Percentiles rank a stretch among this genome's conserved stretches.
These are phyloP conservation scores for Sebastes glaucus DNA, from an alignment of 2,797 vertebrate genomes.

Conservation along the genomic window DNA sequence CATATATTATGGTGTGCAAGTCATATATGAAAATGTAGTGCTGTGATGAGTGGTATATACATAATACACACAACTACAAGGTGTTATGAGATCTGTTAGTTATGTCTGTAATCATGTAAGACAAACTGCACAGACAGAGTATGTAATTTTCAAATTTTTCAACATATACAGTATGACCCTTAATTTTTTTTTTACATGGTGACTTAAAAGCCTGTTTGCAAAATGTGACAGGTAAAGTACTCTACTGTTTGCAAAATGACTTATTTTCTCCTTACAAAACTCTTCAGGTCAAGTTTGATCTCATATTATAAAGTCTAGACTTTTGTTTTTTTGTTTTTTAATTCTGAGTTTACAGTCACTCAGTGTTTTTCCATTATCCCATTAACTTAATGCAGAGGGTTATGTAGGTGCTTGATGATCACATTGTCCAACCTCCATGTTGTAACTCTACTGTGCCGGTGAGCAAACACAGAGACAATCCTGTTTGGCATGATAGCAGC, in stretches of 20 bases:
- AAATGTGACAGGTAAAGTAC: not conserved
- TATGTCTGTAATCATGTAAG: not conserved
- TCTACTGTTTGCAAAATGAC: not conserved
- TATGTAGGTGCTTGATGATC: slow-evolving; percentile 5
- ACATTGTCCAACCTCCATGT: not conserved
- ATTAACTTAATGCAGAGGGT: slow-evolving; percentile 10
- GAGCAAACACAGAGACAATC: slow-evolving; percentile 11
- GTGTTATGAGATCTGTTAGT: not conserved
- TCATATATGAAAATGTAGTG: not conserved
- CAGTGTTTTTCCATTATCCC: not conserved
- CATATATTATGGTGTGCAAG: not conserved
- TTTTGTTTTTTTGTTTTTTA: not conserved
- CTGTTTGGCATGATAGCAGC: slow-evolving; percentile 2
- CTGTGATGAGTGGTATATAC: not conserved
- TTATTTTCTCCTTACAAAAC: not conserved
- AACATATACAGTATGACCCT: not conserved
- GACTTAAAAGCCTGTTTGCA: not conserved
- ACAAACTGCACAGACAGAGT: not conserved
- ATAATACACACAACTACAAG: not conserved
- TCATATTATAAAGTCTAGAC: not conserved
- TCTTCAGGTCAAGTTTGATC: not conserved
- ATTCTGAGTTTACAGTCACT: not conserved
- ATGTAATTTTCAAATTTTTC: not conserved
- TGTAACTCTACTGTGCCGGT: not conserved
- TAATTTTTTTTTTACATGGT: not conserved